Conservation (phyloP, 2,888 invertebrate species). For the Chaitophorus viminalis region DNA sequence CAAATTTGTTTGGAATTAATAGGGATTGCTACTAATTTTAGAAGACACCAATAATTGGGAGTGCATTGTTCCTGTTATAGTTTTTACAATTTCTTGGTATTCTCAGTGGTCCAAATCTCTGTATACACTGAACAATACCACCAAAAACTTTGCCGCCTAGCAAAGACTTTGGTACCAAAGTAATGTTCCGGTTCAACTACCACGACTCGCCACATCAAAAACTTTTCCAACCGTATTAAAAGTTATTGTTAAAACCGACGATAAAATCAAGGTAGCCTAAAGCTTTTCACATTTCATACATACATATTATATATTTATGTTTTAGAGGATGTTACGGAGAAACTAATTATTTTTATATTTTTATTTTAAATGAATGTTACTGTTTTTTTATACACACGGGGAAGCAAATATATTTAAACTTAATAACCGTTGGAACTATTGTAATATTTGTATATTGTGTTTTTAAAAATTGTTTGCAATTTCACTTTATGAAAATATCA, state of each 20-base stretch:
- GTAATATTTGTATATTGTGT: too few species aligned
- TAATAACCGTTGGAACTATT: too few species aligned
- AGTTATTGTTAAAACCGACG: slow-evolving; percentile 27
- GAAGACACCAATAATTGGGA: too few species aligned
- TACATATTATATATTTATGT: slow-evolving; percentile 9
- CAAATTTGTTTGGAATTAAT: too few species aligned
- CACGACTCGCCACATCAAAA: slow-evolving; percentile 20
- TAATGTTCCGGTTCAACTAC: slow-evolving; percentile 27
- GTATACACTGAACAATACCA: neutral
- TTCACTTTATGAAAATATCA: too few species aligned
- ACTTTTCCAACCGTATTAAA: slow-evolving; percentile 14
- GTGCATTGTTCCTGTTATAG: neutral
- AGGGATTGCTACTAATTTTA: too few species aligned
- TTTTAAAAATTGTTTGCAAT: too few species aligned
- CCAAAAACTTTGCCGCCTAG: slow-evolving; percentile 2
- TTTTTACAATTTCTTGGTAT: neutral
- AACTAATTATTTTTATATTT: slow-evolving; percentile 16
- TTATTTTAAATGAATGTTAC: neutral
- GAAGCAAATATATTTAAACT: neutral
- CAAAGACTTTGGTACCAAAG: slow-evolving; percentile 23
- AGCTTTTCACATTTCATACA: neutral
- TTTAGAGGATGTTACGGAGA: neutral
- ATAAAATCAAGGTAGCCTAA: slow-evolving; percentile 24
- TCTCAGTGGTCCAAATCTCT: neutral
- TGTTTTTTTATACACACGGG: neutral